A percentile compares a stretch with the other conserved stretches of the same genome.
Conservation (phyloP, 2,888 invertebrate genomes). For the Parascotia fuliginaria region DNA sequence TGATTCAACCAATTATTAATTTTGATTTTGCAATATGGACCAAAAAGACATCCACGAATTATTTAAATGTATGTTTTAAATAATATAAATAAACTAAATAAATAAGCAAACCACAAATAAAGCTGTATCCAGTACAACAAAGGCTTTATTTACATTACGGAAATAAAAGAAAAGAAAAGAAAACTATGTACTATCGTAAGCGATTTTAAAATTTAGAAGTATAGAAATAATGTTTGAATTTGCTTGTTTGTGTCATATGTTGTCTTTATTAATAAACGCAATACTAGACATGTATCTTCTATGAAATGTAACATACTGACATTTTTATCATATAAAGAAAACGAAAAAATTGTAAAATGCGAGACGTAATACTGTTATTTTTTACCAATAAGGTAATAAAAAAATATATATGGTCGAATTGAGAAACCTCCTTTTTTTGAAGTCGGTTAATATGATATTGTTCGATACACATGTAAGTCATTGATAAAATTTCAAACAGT, state of each 20-base stretch:
- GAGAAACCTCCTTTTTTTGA: no score
- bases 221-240: background rate
- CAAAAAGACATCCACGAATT: background rate
- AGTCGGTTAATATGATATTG: no score
- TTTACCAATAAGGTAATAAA: no score
- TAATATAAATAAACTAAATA: constrained; percentile 12
- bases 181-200: constrained; percentile 1
- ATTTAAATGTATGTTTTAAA: constrained; percentile 1
- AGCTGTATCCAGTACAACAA: constrained; percentile 33
- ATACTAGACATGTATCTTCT: no score
- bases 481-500: no score
- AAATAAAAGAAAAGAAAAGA: constrained; percentile 3
- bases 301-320: no score
- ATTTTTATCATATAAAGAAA: no score
- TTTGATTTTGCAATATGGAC: background rate
- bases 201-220: background rate
- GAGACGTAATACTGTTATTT: no score
- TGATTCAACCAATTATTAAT: no score
- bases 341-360: no score
- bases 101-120: constrained; percentile 32
- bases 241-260: background rate
- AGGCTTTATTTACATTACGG: constrained; percentile 32
- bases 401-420: no score
- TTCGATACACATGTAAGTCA: no score
- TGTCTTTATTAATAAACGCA: background rate